Evolutionary conservation across 2,888 invertebrate species (phyloP), one percentile per base, ranked within the genome.

Genomic region (Dolichopus griseipennis): DNA sequence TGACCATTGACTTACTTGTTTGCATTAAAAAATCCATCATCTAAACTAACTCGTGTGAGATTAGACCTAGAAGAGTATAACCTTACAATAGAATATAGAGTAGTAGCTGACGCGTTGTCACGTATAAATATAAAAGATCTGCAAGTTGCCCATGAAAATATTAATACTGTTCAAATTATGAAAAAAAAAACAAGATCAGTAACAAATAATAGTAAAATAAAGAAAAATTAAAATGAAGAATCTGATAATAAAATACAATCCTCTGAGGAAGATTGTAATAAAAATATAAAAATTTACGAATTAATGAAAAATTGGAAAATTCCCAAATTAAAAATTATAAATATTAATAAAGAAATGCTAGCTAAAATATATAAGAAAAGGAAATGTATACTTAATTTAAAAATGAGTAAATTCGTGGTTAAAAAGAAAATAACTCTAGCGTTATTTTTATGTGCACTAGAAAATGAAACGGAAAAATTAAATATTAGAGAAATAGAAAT

Each of bases 31-130:
- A 71, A 74, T 66, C 72, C 73, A n/a, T 71, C 72, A 7, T 72
- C 71, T 62, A 72, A 72, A 70, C 66, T 74, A 34, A 72, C 71
- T 15, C 71, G 73, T 69, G 73, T 73, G 68, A 64, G 73, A 61
- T 66, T 74, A 65, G 66, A 68, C 15, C 65, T 75, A 62, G 70
- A 72, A 68, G 71, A 72, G 68, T 72, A 41, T 9, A 67, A 68
- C 63, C 72, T 72, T 65, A 64, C 22, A 9, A 69, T 72, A 43
- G 62, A 71, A 22, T 69, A 72, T 65, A 66, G 66, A 43, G 61
- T 66, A 52, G 66, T 20, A 7, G 52, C 66, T n/a, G 66, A 66
- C 18, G 66, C 66, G 2, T 20, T 66, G 61, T 61, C 62, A 34
- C 52, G 62, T 12, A 66, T 66, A n/a, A 27, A 61, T 22, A 21